Evolutionary conservation across 2,888 invertebrate species (phyloP), one percentile per base, ranked within the genome.

Genomic region (Alentia gelatinosa): DNA sequence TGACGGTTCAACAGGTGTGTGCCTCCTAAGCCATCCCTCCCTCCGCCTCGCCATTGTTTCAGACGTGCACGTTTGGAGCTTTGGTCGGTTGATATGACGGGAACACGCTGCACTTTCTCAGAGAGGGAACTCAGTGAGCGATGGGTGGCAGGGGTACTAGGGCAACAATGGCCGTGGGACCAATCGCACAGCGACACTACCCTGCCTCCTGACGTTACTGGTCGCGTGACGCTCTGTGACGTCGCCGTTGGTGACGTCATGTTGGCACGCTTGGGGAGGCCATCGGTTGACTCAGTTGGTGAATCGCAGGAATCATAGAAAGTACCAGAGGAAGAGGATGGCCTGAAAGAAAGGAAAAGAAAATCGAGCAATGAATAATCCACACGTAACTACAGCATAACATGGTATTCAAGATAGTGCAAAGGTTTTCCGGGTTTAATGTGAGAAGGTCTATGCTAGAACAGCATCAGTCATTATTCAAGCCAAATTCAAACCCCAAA

Each of bases 11-110:
- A 19, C 7, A 79, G 39, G 39, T 79, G 37, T 5, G 23, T 39
- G 1, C 79, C 79, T 4, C 79, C 79, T 30, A 86, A 30, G n/a
- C 47, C 47, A 33, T 42, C 86, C 33, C 86, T 12, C n/a, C 86
- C 50, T 19, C 50, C 86, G 7, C 47, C 47, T 30, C 86, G 42
- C 86, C 86, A 86, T 33, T 86, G 86, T 47, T 86, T 86, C 30
- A 86, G 47, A 1, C 86, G 86, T 33, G 86, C 86, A 1, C 50
- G 42, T 47, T 35, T 40, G 19, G 86, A 23, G 47, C 50, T 86
- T 26, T 42, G 86, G 26, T 86, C 47, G 15, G 47, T 30, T 1
- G 86, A 47, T 23, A 40, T 19, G 0, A 86, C 86, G 30, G 42
- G 86, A 86, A 86, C 86, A 42, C 26, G 86, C 42, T 47, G 47